Conservation (phyloP, 2,113 vertebrate species). For the Scolopax mira region DNA sequence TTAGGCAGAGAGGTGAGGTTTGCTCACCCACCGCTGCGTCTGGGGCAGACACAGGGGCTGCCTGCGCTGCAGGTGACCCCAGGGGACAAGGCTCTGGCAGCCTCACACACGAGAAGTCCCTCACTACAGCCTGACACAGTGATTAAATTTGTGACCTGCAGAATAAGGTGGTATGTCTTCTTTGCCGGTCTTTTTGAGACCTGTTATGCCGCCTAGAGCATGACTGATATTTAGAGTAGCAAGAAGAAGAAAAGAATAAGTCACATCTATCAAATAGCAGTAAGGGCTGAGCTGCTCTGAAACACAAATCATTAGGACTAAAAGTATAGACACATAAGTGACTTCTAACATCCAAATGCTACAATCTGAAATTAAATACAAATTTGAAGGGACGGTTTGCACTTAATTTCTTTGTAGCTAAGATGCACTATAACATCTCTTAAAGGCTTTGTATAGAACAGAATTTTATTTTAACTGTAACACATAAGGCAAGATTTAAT, state of each 20-base stretch:
- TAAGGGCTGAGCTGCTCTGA: neutral
- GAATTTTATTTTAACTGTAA: slow-evolving; percentile 27
- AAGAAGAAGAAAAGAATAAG: neutral
- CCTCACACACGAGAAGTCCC: neutral
- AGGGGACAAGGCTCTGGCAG: neutral
- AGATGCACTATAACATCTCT: neutral
- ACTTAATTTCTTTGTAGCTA: neutral
- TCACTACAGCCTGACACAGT: neutral
- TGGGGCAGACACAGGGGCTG: neutral
- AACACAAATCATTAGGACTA: neutral
- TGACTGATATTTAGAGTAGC: neutral
- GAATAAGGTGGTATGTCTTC: neutral
- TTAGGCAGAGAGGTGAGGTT: neutral
- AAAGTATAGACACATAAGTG: neutral
- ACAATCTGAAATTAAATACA: neutral
- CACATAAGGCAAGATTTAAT: slow-evolving; percentile 7
- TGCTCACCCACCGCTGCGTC: neutral
- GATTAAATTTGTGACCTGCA: neutral
- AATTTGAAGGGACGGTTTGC: neutral
- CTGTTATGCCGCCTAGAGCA: neutral
- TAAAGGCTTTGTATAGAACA: neutral
- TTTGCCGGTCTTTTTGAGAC: neutral
- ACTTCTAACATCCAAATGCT: neutral
- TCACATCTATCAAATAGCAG: neutral
- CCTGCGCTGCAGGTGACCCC: neutral